These are phyloP conservation scores for Henricia sp. DNA, from an alignment of 53 echinoderm and acorn worm species.

Conservation along the genomic window DNA sequence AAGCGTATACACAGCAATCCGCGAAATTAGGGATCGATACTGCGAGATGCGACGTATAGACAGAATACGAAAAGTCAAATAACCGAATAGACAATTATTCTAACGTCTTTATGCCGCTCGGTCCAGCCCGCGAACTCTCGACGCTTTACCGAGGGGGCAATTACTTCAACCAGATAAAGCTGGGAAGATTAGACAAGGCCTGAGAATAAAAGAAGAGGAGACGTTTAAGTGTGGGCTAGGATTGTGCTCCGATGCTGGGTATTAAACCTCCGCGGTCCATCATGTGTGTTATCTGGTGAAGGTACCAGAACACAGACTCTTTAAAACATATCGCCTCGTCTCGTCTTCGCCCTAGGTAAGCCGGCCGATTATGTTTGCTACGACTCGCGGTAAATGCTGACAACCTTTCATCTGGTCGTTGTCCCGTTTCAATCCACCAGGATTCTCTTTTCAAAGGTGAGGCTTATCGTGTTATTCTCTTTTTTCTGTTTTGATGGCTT, in stretches of 20 bases:
- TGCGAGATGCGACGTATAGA: too few relatives aligned
- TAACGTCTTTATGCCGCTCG: too few relatives aligned
- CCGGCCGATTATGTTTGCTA: neutral
- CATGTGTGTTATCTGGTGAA: neutral
- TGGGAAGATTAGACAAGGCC: neutral
- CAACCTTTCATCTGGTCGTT: constrained; percentile 24
- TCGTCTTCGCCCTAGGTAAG: too few relatives aligned
- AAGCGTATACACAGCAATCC: constrained; percentile 37
- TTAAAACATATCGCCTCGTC: too few relatives aligned
- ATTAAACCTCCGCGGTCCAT: constrained; percentile 9
- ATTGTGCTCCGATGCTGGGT: constrained; percentile 16
- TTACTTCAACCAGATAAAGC: constrained; percentile 9
- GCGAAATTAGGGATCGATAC: constrained; percentile 59
- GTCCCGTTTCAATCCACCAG: constrained; percentile 10
- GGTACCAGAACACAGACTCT: neutral
- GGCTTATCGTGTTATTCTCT: too few relatives aligned
- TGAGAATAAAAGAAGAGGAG: neutral
- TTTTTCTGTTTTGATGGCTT: too few relatives aligned
- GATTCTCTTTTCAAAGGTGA: neutral
- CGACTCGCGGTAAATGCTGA: neutral
- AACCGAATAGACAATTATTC: constrained; percentile 30
- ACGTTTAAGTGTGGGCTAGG: constrained; percentile 6
- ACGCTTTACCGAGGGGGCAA: constrained; percentile 11
- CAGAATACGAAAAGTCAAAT: constrained; percentile 11
- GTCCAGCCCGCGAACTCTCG: neutral